Percentiles rank a stretch among this genome's conserved stretches.
Conservation (phyloP, 1,140 invertebrate genomes). For the Halictus rubicundus region DNA sequence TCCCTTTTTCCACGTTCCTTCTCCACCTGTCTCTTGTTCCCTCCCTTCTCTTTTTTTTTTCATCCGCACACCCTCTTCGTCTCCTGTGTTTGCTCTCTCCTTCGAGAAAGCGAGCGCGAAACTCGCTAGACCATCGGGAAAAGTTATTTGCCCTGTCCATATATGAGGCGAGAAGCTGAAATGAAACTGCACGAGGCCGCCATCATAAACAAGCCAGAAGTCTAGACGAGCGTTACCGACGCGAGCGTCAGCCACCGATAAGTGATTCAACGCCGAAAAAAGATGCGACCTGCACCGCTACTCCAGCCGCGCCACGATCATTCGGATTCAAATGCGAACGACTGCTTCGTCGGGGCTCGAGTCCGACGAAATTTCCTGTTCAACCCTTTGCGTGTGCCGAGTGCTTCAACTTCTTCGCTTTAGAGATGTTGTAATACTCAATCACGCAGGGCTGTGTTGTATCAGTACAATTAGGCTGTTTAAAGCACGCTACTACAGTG, state of each 20-base stretch:
- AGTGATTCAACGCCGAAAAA: constrained; percentile 44
- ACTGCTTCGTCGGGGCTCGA: too few relatives aligned
- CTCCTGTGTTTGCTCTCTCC: constrained; percentile 25
- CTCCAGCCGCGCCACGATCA: background rate
- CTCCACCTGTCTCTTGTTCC: constrained; percentile 5
- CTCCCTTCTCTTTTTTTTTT: too few relatives aligned
- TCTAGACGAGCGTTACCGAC: constrained; percentile 35
- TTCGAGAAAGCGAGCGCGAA: constrained; percentile 43
- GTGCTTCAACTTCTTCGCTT: too few relatives aligned
- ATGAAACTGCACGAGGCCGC: constrained; percentile 34
- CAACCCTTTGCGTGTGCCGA: background rate
- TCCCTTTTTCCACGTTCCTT: too few relatives aligned
- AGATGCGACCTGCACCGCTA: background rate
- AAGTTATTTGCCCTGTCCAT: constrained; percentile 62
- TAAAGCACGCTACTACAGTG: too few relatives aligned
- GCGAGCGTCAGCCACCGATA: constrained; percentile 18
- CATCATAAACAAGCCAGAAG: constrained; percentile 57
- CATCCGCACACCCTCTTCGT: background rate
- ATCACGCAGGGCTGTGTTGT: too few relatives aligned
- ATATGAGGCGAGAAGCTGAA: constrained; percentile 53
- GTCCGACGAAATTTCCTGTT: background rate
- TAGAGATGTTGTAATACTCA: too few relatives aligned
- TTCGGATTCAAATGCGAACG: constrained; percentile 16
- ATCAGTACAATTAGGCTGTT: too few relatives aligned
- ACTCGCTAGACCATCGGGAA: constrained; percentile 42